These are phyloP conservation scores for Grallaria varia DNA, from an alignment of 2,113 vertebrate species.

Conservation along the genomic window DNA sequence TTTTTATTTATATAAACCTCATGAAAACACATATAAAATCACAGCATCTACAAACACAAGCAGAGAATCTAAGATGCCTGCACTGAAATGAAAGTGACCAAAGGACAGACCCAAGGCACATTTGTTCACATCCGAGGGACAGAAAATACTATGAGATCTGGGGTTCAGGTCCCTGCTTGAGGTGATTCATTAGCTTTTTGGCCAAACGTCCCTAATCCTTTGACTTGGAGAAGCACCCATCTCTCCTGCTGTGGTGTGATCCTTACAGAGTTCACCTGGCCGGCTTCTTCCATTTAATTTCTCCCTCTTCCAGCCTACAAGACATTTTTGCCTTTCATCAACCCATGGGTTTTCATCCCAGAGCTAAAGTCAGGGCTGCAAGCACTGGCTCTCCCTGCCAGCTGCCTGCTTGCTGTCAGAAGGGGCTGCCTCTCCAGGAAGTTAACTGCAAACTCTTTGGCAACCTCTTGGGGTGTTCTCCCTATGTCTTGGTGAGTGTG, in stretches of 20 bases:
- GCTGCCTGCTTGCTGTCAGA: background rate
- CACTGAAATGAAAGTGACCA: background rate
- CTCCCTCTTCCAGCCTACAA: background rate
- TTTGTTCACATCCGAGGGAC: background rate
- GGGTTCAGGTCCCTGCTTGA: background rate
- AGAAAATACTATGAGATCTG: background rate
- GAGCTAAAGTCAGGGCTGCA: rapidly evolving
- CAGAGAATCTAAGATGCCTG: background rate
- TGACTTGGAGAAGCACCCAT: background rate
- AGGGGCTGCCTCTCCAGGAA: background rate
- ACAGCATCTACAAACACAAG: background rate
- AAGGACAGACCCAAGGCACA: background rate
- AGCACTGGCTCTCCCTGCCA: background rate
- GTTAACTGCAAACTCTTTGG: background rate
- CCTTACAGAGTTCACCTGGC: background rate
- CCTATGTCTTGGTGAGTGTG: background rate
- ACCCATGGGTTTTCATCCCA: background rate
- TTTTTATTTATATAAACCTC: background rate
- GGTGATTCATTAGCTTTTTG: background rate
- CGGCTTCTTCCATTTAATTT: background rate
- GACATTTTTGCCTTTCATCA: background rate
- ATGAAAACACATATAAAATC: background rate
- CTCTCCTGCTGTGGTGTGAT: background rate
- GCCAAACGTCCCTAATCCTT: background rate
- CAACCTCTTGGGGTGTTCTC: background rate